Evolutionary conservation across 2,113 vertebrate genomes (phyloP).

Genomic region (Monarcha castaneiventris): DNA sequence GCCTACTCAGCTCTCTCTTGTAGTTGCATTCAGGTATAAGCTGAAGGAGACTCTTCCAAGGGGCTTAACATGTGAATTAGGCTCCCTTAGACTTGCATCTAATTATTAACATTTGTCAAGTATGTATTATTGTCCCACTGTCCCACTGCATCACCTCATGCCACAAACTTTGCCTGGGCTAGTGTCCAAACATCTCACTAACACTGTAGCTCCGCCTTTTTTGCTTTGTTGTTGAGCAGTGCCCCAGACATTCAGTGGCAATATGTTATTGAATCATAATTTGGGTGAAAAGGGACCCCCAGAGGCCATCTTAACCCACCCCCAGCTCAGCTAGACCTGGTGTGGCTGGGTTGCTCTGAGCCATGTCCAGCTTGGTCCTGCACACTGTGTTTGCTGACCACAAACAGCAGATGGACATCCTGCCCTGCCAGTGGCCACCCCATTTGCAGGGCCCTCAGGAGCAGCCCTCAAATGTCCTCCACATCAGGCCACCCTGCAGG

Average conservation of each 20-base stretch:
- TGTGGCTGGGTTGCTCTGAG: background rate
- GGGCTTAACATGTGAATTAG: background rate
- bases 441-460: background rate
- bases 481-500: background rate
- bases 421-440: background rate
- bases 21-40: background rate
- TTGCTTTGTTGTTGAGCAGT: background rate
- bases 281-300: background rate
- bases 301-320: background rate
- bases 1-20: background rate
- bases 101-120: background rate
- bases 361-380: background rate
- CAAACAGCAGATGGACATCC: background rate
- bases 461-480: background rate
- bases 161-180: background rate
- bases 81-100: background rate
- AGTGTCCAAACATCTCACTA: accelerated
- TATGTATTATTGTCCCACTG: accelerated
- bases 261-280: background rate
- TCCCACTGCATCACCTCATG: background rate
- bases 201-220: background rate
- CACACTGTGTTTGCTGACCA: accelerated
- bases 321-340: background rate
- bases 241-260: too few species aligned
- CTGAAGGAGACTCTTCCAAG: background rate